phyloP scores from a whole-genome alignment of 2,888 invertebrate species.

The Lasioglossum leucozonium region DNA sequence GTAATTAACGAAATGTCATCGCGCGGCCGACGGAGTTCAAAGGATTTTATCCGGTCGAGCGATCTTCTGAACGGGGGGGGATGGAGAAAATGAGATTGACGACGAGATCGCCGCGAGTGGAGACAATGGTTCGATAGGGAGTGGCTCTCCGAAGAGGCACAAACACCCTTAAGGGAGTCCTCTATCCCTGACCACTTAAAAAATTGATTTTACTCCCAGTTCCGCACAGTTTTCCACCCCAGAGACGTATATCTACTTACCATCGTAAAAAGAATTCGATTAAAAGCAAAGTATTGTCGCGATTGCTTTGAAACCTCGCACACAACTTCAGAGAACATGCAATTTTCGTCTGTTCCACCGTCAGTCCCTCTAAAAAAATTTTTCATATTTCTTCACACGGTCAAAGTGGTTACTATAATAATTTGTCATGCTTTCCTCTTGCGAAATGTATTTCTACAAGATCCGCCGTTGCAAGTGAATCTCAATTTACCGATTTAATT shows the following conservation, averaged over 20 bases:
- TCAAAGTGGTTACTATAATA: no score
- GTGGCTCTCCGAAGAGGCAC: not conserved
- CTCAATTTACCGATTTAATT: no score
- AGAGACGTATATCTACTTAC: not conserved
- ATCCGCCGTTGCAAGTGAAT: no score
- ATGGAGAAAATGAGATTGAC: conserved; percentile 68
- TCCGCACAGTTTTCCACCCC: not conserved
- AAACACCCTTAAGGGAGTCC: not conserved
- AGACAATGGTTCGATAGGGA: conserved; percentile 34
- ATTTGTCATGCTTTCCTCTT: no score
- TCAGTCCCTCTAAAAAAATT: not conserved
- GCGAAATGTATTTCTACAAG: no score
- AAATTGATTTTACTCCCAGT: not conserved
- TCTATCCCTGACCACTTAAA: not conserved
- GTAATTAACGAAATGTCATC: conserved; percentile 76
- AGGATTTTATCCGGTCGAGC: conserved; percentile 72
- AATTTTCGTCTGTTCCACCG: not conserved
- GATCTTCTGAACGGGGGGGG: conserved; percentile 41
- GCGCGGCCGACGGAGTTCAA: conserved; percentile 72
- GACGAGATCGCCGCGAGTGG: conserved; percentile 31
- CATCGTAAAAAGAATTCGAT: not conserved
- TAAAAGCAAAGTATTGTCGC: not conserved
- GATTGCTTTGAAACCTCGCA: not conserved
- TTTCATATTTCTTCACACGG: no score
- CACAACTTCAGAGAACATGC: not conserved